These are phyloP conservation scores for Numenius arquata DNA, from an alignment of 2,113 vertebrate genomes.

Conservation along the genomic window DNA sequence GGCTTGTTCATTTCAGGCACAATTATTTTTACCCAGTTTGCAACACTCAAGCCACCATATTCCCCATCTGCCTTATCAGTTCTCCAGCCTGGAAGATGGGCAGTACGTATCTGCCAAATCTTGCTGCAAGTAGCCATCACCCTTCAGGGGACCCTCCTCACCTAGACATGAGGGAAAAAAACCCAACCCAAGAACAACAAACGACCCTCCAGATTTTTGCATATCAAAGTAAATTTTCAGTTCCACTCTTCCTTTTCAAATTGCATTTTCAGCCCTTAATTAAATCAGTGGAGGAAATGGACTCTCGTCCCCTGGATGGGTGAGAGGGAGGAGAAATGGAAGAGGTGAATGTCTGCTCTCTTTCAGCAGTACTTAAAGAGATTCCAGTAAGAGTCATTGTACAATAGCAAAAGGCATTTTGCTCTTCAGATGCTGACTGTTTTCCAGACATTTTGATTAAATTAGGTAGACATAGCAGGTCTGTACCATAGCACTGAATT, in stretches of 20 bases:
- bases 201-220: not conserved
- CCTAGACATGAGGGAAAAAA: not conserved
- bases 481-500: not conserved
- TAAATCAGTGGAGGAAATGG: slow-evolving; percentile 35
- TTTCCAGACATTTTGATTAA: slow-evolving; percentile 10
- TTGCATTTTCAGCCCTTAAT: slow-evolving; percentile 8
- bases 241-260: not conserved
- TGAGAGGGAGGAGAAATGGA: not conserved
- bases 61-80: not conserved
- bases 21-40: not conserved
- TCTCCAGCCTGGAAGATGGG: not conserved
- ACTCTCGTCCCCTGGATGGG: not conserved
- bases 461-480: not conserved
- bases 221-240: not conserved
- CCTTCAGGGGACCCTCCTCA: not conserved
- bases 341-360: not conserved
- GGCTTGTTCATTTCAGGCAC: not conserved
- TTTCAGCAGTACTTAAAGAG: not conserved
- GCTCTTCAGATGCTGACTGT: not conserved
- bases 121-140: not conserved
- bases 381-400: not conserved
- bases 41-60: not conserved
- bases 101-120: not conserved
- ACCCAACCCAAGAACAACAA: not conserved
- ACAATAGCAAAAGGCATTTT: not conserved